Conservation (phyloP, 2,888 invertebrate genomes). For the Drosophila recens region DNA sequence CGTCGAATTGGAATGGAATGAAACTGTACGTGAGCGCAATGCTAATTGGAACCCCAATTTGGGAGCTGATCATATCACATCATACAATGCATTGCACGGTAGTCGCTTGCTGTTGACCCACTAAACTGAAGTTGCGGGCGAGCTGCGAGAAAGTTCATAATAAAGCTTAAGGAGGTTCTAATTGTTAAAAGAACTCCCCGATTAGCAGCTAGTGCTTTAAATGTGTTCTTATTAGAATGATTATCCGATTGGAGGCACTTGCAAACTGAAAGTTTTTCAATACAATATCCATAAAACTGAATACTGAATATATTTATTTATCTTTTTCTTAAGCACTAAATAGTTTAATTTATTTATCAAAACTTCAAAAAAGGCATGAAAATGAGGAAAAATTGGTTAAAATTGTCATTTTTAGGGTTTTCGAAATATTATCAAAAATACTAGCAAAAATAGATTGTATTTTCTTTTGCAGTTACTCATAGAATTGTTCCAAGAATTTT, state of each 20-base stretch:
- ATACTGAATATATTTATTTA: no score
- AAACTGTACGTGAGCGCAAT: constrained; percentile 62
- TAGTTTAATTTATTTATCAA: not conserved
- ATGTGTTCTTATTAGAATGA: not conserved
- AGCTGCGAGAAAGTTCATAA: constrained; percentile 56
- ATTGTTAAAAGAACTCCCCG: constrained; percentile 31
- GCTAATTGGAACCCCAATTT: constrained; percentile 47
- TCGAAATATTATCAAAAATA: no score
- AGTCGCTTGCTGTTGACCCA: constrained; percentile 39
- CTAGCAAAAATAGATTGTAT: no score
- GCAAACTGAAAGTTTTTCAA: not conserved
- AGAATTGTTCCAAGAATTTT: no score
- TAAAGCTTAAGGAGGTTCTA: constrained; percentile 57
- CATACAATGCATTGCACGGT: constrained; percentile 24
- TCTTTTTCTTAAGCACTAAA: no score
- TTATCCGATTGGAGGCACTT: not conserved
- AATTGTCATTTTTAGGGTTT: no score
- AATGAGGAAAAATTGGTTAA: no score
- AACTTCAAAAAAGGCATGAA: no score
- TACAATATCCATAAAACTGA: not conserved
- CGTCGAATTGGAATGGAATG: constrained; percentile 17
- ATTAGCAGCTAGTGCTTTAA: constrained; percentile 9
- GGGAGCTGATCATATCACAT: constrained; percentile 48
- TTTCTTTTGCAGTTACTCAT: no score
- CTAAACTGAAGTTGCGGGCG: constrained; percentile 29